Evolutionary conservation across 2,113 vertebrate genomes (phyloP).

Genomic region (Camelus bactrianus): DNA sequence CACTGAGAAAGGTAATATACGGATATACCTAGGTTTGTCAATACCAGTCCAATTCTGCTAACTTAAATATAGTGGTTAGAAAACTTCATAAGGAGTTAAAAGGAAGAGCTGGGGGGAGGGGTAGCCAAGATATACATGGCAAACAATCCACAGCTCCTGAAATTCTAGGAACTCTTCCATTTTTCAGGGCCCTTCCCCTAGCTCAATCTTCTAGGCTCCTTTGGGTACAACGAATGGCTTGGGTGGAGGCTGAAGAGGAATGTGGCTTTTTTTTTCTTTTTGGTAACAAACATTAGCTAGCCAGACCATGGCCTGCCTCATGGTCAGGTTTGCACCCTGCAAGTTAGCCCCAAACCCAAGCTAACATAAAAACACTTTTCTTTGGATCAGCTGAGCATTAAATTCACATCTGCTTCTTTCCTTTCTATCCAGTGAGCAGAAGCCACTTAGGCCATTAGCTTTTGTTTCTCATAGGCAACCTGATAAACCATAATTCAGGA

Average conservation of each 20-base stretch:
- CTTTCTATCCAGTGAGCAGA: constrained; percentile 69
- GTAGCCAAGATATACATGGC: constrained; percentile 23
- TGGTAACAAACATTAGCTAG: neutral
- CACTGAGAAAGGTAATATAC: constrained; percentile 28
- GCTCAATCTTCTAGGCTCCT: neutral
- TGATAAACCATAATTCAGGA: constrained; percentile 61
- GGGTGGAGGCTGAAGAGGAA: neutral
- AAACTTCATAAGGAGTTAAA: constrained; percentile 32
- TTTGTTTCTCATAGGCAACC: constrained; percentile 73
- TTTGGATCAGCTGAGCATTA: constrained; percentile 65
- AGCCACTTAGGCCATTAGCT: constrained; percentile 48
- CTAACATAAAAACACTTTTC: constrained; percentile 66
- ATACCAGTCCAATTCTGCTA: constrained; percentile 9
- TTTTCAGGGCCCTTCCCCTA: neutral
- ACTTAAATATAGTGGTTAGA: constrained; percentile 12
- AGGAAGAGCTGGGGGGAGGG: neutral
- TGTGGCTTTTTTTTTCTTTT: neutral
- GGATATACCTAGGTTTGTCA: neutral
- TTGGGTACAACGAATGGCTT: constrained; percentile 52
- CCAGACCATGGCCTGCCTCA: constrained; percentile 17
- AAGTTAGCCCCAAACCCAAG: constrained; percentile 74
- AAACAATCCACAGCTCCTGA: neutral
- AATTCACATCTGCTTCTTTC: constrained; percentile 79
- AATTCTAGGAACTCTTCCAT: neutral
- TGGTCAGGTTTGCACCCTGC: constrained; percentile 74